Conservation (phyloP, 92 coral and sea anemone genomes). For the Zoanthus solanderi region DNA sequence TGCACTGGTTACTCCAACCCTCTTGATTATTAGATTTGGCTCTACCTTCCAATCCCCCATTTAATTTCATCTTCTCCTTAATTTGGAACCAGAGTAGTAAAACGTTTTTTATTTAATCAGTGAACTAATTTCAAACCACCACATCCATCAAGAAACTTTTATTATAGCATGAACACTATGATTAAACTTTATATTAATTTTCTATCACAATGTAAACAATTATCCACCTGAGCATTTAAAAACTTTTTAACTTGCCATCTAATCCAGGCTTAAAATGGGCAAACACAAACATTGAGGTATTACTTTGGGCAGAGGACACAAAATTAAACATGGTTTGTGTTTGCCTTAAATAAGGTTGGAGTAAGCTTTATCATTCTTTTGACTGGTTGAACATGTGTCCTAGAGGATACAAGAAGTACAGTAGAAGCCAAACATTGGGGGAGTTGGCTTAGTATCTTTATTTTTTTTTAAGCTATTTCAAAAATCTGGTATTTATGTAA, state of each 20-base stretch:
- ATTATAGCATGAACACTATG: neutral
- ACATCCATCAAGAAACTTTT: neutral
- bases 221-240: neutral
- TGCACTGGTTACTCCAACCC: neutral
- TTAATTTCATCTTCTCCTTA: neutral
- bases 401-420: neutral
- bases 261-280: neutral
- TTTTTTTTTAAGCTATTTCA: neutral
- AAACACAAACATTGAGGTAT: neutral
- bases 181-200: neutral
- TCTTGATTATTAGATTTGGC: neutral
- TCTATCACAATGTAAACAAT: conserved; percentile 1
- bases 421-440: too few species aligned
- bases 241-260: neutral
- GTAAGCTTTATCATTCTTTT: too few species aligned
- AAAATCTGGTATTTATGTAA: neutral
- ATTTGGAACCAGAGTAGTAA: neutral
- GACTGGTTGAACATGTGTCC: neutral
- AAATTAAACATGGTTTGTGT: neutral
- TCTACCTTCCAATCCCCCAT: neutral
- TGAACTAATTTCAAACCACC: neutral
- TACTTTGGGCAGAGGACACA: neutral
- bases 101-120: neutral
- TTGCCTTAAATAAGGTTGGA: neutral
- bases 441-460: too few species aligned